Base-by-base conservation (phyloP, 1,140 invertebrate species). In the Neodiprion pinetum region DNA sequence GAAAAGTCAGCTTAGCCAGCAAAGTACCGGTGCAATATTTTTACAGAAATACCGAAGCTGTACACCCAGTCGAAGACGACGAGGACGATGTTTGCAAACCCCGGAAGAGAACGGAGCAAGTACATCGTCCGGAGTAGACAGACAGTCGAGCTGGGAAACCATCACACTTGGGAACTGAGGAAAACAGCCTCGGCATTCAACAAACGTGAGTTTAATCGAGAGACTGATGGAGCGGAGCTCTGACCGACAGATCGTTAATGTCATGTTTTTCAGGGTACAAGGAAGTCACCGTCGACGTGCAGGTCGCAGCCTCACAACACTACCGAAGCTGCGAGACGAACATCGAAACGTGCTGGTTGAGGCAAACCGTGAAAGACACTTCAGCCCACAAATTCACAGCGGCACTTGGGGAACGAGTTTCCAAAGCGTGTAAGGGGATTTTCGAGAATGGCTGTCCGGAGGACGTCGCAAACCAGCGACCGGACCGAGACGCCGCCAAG, bases 101-200 rank as follows among this genome's bases (percentile, higher is more conserved):
- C 88, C 90, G n/a, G 50, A 49, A 88, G 90, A 72, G 84, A 90
- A 74, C 83, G 92, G 7, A 93, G 91, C 70, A 93, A 93, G 81
- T 91, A 90, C 79, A 91, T 93, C 48, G 90, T 91, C 9, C 85
- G 90, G 73, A 87, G 91, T 0, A 82, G 88, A 8, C 78, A 84
- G 49, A 88, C 92, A 2, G 86, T 91, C 1, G 91, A 92, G 79
- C 89, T 92, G 74, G 92, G 92, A 1, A 93, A 93, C 80, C 92
- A 93, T 85, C 89, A 90, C 78, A 88, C 92, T 0, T 92, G 92
- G 89, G 86, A 90, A 78, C 86, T 79, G 61, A 80, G 74, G 23
- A 74, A 10, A 28, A 68, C 17, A 11, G 50, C 50, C 50, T 53
- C 50, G n/a, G 50, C 50, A 1, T 53, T 53, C n/a, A 14, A 14